Evolutionary conservation across 2,888 invertebrate genomes (phyloP).

Genomic region (Andrena chrysosceles): DNA sequence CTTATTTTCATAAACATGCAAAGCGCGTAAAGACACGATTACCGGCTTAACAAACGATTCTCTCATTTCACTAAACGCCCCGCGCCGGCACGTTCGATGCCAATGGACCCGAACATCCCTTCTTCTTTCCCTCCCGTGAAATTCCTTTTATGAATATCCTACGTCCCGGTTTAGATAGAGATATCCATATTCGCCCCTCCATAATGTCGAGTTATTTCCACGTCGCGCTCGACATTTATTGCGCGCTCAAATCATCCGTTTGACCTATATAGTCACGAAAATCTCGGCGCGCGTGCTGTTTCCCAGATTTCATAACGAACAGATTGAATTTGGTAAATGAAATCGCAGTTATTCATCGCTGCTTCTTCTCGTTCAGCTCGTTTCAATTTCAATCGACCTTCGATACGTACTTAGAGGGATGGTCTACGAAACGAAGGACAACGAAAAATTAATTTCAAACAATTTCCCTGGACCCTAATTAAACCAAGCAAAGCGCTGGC

Average conservation of each 20-base stretch:
- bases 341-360: neutral
- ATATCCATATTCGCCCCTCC: neutral
- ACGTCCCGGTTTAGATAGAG: neutral
- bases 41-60: neutral
- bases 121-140: neutral
- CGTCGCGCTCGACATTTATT: slow-evolving; percentile 49
- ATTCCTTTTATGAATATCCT: slow-evolving; percentile 1
- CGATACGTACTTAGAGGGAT: neutral
- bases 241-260: slow-evolving; percentile 49
- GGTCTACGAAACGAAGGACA: neutral
- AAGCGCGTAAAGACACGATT: neutral
- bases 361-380: neutral
- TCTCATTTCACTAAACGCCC: neutral
- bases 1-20: neutral
- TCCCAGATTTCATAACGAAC: neutral
- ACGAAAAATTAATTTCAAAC: neutral
- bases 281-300: slow-evolving; percentile 21
- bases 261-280: slow-evolving; percentile 42
- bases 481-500: neutral
- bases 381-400: neutral
- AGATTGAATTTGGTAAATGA: slow-evolving; percentile 22
- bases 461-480: neutral
- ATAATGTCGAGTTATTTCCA: slow-evolving; percentile 16
- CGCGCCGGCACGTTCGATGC: neutral
- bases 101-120: neutral